Conservation (phyloP, 1,140 invertebrate genomes). For the Vanessa tameamea region DNA sequence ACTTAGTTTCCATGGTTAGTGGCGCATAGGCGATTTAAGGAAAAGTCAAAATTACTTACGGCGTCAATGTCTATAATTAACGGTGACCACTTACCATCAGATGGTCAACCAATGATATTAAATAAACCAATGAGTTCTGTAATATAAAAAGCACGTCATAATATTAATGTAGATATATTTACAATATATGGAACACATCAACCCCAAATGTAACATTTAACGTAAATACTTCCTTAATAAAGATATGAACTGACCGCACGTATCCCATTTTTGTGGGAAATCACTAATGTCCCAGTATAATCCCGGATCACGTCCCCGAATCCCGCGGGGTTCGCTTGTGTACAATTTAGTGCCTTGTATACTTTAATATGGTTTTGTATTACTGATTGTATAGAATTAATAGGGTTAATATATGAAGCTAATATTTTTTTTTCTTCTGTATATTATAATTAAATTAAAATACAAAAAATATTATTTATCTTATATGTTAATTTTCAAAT, state of each 20-base stretch:
- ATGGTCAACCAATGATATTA: too few species aligned
- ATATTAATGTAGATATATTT: background rate
- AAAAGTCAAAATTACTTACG: too few species aligned
- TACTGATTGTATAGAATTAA: conserved; percentile 4
- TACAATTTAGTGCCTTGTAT: conserved; percentile 20
- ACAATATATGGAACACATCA: background rate
- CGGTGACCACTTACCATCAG: too few species aligned
- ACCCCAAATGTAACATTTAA: background rate
- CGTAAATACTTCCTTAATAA: conserved; percentile 11
- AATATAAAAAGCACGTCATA: background rate
- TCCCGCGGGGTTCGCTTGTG: conserved; percentile 25
- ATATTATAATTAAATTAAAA: background rate
- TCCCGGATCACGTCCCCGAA: conserved; percentile 31
- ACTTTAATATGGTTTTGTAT: conserved; percentile 2
- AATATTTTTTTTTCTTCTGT: background rate
- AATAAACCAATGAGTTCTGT: background rate
- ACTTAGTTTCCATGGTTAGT: too few species aligned
- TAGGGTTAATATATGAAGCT: background rate
- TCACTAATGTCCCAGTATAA: conserved; percentile 35
- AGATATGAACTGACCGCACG: conserved; percentile 24
- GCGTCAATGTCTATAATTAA: too few species aligned
- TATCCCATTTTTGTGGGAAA: conserved; percentile 29
- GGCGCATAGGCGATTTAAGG: too few species aligned
- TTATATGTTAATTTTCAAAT: too few species aligned
- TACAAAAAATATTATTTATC: background rate